Conservation (phyloP, 2,888 invertebrate genomes). For the Parascotia fuliginaria region DNA sequence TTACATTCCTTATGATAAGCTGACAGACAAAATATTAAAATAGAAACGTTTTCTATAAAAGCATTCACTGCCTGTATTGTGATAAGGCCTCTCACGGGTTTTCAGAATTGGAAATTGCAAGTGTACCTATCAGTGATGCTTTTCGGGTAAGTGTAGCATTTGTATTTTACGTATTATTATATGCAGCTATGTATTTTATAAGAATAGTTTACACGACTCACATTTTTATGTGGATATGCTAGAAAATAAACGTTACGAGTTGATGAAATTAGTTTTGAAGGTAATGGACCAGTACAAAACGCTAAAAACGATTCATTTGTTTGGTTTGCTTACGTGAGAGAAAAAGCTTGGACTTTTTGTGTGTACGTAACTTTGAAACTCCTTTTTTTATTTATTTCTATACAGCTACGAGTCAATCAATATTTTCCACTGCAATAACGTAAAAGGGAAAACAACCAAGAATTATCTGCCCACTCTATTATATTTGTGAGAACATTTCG, state of each 20-base stretch:
- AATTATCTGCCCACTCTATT: too few species aligned
- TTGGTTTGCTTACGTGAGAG: slow-evolving; percentile 1
- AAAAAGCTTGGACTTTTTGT: neutral
- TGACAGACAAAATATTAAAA: neutral
- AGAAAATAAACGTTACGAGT: neutral
- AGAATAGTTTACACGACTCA: too few species aligned
- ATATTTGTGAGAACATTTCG: too few species aligned
- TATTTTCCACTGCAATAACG: neutral
- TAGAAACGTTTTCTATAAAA: neutral
- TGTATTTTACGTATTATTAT: neutral
- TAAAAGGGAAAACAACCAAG: neutral
- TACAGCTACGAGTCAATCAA: neutral
- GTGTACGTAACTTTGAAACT: neutral
- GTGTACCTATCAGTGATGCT: neutral
- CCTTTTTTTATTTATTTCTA: neutral
- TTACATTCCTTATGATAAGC: neutral
- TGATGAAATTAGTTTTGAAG: neutral
- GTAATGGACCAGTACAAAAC: neutral
- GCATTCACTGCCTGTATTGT: neutral
- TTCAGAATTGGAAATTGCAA: neutral
- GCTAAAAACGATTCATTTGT: neutral
- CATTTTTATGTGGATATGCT: neutral
- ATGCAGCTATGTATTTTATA: neutral
- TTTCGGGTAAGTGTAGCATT: neutral
- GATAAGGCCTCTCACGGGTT: neutral